A percentile compares a stretch with the other conserved stretches of the same genome.
Conservation (phyloP, 2,797 vertebrate species). For the Danionella dracula region DNA sequence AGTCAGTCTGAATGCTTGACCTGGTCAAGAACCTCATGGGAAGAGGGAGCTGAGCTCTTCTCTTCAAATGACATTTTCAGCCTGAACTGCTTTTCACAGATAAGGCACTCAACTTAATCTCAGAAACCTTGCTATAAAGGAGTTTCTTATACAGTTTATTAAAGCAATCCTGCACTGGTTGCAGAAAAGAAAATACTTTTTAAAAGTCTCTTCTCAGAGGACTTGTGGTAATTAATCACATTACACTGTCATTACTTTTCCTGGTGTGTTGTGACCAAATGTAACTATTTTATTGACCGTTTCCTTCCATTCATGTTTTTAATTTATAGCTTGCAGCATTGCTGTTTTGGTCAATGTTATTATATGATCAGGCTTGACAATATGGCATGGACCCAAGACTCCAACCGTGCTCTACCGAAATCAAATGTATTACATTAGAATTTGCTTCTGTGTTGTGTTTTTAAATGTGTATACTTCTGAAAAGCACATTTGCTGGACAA, state of each 20-base stretch:
- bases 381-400: neutral
- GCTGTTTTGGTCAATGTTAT: neutral
- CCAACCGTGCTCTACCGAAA: conserved; percentile 10
- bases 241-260: conserved; percentile 48
- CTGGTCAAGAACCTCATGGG: conserved; percentile 41
- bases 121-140: neutral
- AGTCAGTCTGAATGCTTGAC: conserved; percentile 49
- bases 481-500: conserved; percentile 82
- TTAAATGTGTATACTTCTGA: conserved; percentile 55
- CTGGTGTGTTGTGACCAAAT: conserved; percentile 33
- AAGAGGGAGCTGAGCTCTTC: conserved; percentile 62
- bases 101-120: neutral
- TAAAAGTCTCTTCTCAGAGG: conserved; percentile 1
- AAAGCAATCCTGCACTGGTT: neutral
- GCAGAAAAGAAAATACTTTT: neutral
- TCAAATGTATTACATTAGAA: conserved; percentile 28
- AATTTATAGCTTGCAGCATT: conserved; percentile 31
- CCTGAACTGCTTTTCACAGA: neutral
- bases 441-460: conserved; percentile 33
- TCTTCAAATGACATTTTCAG: neutral
- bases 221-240: conserved; percentile 47
- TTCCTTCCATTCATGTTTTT: conserved; percentile 48
- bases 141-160: neutral
- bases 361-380: neutral
- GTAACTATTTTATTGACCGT: conserved; percentile 44